Conservation (phyloP, 2,797 vertebrate species). For the Natrix natrix region DNA sequence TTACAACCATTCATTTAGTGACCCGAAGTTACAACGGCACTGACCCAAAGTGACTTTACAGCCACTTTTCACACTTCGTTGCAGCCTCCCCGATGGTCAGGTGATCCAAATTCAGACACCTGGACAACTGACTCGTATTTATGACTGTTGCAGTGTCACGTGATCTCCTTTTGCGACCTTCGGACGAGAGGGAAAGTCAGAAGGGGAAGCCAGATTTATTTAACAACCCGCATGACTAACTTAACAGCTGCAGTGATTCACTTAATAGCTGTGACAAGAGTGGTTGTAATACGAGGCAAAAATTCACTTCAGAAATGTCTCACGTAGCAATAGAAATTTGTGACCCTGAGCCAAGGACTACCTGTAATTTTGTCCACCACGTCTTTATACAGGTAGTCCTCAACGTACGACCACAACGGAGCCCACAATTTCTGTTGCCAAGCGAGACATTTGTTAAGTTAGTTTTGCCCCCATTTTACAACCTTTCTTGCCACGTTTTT, state of each 20-base stretch:
- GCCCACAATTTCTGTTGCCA: no score
- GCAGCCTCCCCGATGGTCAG: neutral
- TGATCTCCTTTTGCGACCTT: neutral
- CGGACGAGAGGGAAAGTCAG: neutral
- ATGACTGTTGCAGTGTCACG: neutral
- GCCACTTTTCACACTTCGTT: neutral
- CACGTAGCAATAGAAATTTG: neutral
- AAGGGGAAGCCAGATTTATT: neutral
- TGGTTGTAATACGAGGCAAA: neutral
- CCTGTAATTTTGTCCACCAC: neutral
- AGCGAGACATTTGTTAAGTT: no score
- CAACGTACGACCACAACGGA: no score
- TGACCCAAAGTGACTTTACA: neutral
- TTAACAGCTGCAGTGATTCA: neutral
- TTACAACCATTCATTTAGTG: neutral
- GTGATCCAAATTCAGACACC: neutral
- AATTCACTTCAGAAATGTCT: neutral
- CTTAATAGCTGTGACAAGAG: neutral
- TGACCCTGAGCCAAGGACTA: neutral
- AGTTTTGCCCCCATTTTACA: no score
- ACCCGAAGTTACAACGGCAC: neutral
- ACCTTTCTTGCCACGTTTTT: no score
- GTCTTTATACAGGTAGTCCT: no score
- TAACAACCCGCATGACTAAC: neutral
- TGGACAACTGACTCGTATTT: no score